Conservation (phyloP, 1,140 invertebrate species). For the Bombus waltoni region DNA sequence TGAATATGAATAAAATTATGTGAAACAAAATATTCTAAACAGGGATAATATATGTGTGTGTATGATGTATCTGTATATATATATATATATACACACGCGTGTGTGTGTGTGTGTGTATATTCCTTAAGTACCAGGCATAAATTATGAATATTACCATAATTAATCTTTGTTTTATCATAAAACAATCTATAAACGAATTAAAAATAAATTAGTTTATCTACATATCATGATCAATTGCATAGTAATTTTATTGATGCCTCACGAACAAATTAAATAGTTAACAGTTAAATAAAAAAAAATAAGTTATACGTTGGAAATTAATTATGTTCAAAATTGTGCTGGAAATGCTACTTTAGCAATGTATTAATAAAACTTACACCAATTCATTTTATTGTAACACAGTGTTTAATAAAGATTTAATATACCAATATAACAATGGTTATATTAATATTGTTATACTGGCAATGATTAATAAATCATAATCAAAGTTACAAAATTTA, state of each 20-base stretch:
- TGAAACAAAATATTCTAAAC: not conserved
- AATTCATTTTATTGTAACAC: not conserved
- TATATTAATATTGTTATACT: not conserved
- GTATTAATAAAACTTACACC: not conserved
- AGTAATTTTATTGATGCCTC: not conserved
- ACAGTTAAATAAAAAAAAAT: not conserved
- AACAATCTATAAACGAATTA: not conserved
- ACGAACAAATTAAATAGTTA: not conserved
- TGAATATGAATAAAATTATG: not conserved
- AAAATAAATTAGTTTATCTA: not conserved
- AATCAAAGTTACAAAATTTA: not conserved
- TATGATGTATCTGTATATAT: too few species aligned
- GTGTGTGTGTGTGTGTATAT: not conserved
- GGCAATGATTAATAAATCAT: not conserved
- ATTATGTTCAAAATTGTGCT: not conserved
- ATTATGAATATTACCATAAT: not conserved
- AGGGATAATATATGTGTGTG: not conserved
- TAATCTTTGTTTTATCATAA: not conserved
- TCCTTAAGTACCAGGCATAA: not conserved
- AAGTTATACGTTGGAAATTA: not conserved
- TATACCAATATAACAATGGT: not conserved
- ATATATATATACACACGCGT: too few species aligned
- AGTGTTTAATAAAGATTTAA: not conserved
- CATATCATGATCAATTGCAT: not conserved
- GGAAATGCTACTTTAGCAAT: not conserved